A percentile compares a stretch with the other conserved stretches of the same genome.
Conservation (phyloP, 2,113 vertebrate species). For the Pimephales promelas region DNA sequence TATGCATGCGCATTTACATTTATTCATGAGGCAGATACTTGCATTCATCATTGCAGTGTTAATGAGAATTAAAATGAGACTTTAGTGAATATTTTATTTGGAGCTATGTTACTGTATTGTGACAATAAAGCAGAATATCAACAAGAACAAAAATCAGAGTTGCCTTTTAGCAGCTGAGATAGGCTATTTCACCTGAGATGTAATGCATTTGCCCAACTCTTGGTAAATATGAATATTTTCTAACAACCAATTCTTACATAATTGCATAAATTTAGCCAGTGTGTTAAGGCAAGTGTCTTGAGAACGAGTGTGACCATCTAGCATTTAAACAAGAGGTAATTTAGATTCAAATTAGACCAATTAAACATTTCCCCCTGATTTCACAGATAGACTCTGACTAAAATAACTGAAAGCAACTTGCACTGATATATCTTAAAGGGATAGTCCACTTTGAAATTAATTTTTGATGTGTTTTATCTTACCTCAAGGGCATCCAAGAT, state of each 20-base stretch:
- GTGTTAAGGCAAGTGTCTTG: too few relatives aligned
- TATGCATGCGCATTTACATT: neutral
- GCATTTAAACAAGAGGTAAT: too few relatives aligned
- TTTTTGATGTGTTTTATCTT: too few relatives aligned
- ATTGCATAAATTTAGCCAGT: neutral
- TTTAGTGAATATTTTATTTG: neutral
- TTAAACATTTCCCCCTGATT: too few relatives aligned
- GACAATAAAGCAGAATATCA: neutral
- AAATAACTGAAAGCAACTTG: too few relatives aligned
- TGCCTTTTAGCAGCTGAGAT: neutral
- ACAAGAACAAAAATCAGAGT: neutral
- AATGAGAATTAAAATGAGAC: neutral
- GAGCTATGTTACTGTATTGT: neutral
- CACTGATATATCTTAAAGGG: too few relatives aligned
- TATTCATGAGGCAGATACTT: constrained; percentile 14
- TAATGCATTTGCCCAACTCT: neutral
- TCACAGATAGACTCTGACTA: too few relatives aligned
- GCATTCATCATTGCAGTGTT: constrained; percentile 12
- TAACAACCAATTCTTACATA: neutral
- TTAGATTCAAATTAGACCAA: too few relatives aligned
- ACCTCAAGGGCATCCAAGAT: too few relatives aligned
- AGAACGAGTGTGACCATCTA: too few relatives aligned
- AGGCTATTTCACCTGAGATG: neutral
- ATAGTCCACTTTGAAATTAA: too few relatives aligned
- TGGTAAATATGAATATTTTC: neutral